These are phyloP conservation scores for Yponomeuta cagnagella DNA, from an alignment of 2,888 invertebrate genomes.

Conservation along the genomic window DNA sequence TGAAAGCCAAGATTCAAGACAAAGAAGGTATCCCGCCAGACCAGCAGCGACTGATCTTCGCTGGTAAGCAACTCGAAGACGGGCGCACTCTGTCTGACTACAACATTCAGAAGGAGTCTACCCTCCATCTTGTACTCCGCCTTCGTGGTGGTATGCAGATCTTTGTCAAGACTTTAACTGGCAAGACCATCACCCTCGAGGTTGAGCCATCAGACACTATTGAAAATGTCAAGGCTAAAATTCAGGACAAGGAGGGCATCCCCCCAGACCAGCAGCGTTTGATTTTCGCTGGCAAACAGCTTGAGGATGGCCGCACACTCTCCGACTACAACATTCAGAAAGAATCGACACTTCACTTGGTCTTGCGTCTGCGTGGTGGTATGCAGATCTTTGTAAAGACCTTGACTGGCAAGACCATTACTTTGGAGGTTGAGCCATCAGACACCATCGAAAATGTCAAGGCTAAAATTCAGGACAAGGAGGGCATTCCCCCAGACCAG, in stretches of 20 bases:
- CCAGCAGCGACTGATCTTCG: conserved; percentile 55
- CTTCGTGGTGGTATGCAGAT: conserved; percentile 57
- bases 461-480: conserved; percentile 59
- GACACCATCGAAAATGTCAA: conserved; percentile 61
- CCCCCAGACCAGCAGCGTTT: conserved; percentile 53
- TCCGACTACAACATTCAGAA: conserved; percentile 57
- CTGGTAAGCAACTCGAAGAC: conserved; percentile 57
- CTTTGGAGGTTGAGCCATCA: conserved; percentile 48
- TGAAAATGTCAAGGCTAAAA: conserved; percentile 55
- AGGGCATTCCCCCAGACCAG: conserved; percentile 55
- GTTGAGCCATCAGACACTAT: conserved; percentile 52
- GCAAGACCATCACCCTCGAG: conserved; percentile 50
- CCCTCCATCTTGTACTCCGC: conserved; percentile 51
- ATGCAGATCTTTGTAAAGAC: conserved; percentile 58
- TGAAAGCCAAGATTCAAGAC: conserved; percentile 58
- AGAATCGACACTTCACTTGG: conserved; percentile 47
- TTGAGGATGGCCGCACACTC: conserved; percentile 50
- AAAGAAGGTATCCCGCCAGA: conserved; percentile 61
- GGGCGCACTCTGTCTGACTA: conserved; percentile 57
- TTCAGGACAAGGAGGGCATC: conserved; percentile 53
- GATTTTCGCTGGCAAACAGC: conserved; percentile 51
- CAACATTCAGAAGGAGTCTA: conserved; percentile 59
- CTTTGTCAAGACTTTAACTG: conserved; percentile 50
- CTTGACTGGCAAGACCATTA: conserved; percentile 49
- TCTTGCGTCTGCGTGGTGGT: conserved; percentile 48